Conservation (phyloP, 1,140 invertebrate species). For the Nixonia krombeini region DNA sequence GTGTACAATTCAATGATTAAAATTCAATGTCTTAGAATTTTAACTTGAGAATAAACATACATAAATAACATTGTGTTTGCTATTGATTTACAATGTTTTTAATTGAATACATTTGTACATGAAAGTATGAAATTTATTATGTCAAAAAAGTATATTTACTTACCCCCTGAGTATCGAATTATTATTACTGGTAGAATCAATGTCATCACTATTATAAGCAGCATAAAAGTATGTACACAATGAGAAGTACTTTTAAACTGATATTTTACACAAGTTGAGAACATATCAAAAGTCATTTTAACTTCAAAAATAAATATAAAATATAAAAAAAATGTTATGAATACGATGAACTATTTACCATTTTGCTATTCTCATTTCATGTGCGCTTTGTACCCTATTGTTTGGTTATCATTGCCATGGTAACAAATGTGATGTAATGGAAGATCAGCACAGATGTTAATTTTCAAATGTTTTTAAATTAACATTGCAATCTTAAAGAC, state of each 20-base stretch:
- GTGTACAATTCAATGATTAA: neutral
- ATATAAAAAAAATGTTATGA: neutral
- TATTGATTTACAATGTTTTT: no score
- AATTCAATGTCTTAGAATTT: neutral
- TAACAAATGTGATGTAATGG: neutral
- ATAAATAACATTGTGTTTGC: no score
- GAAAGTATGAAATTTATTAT: no score
- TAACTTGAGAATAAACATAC: no score
- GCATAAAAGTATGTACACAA: constrained; percentile 54
- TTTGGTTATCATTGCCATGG: neutral
- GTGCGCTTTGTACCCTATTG: no score
- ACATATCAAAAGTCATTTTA: constrained; percentile 53
- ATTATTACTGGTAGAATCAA: constrained; percentile 59
- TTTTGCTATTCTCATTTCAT: neutral
- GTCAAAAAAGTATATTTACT: no score
- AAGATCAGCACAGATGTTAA: no score
- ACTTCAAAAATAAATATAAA: neutral
- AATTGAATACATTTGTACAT: no score
- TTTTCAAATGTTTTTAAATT: no score
- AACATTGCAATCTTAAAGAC: no score
- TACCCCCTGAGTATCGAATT: constrained; percentile 62
- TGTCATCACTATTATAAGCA: constrained; percentile 47
- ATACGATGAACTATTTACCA: neutral
- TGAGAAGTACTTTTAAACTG: constrained; percentile 60
- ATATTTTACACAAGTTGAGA: constrained; percentile 61